Conservation (phyloP, 2,888 invertebrate genomes). For the Rhagophthalmus giganteus region DNA sequence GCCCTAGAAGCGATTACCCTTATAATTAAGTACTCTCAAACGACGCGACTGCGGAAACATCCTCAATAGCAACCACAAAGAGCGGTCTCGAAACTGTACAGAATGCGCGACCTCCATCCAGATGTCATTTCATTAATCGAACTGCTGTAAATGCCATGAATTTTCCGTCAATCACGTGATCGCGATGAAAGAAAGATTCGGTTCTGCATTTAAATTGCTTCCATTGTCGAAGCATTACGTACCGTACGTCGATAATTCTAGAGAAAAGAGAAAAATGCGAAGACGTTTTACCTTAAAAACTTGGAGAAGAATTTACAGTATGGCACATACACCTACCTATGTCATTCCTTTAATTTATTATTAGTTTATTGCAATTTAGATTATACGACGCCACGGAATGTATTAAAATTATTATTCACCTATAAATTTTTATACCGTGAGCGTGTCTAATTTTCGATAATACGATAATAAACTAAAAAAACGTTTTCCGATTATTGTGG, state of each 20-base stretch:
- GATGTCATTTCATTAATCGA: slow-evolving; percentile 31
- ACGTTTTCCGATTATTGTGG: too few relatives aligned
- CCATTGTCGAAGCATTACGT: slow-evolving; percentile 29
- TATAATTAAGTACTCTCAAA: slow-evolving; percentile 36
- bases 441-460: too few relatives aligned
- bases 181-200: slow-evolving; percentile 30
- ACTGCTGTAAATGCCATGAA: slow-evolving; percentile 28
- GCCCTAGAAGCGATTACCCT: too few relatives aligned
- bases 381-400: neutral
- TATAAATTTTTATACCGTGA: neutral
- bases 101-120: slow-evolving; percentile 12
- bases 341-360: neutral
- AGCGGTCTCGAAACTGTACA: slow-evolving; percentile 6
- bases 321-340: slow-evolving; percentile 13
- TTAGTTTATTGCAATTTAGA: too few relatives aligned
- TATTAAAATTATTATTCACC: neutral
- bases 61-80: slow-evolving; percentile 20
- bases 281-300: slow-evolving; percentile 18
- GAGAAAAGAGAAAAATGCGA: slow-evolving; percentile 24
- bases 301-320: slow-evolving; percentile 17
- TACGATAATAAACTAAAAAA: too few relatives aligned
- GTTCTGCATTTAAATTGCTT: slow-evolving; percentile 32
- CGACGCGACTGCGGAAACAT: slow-evolving; percentile 31
- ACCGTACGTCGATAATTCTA: slow-evolving; percentile 29
- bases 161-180: slow-evolving; percentile 32